phyloP scores from a whole-genome alignment of 2,113 vertebrate species.

The Anser brachyrhynchus region DNA sequence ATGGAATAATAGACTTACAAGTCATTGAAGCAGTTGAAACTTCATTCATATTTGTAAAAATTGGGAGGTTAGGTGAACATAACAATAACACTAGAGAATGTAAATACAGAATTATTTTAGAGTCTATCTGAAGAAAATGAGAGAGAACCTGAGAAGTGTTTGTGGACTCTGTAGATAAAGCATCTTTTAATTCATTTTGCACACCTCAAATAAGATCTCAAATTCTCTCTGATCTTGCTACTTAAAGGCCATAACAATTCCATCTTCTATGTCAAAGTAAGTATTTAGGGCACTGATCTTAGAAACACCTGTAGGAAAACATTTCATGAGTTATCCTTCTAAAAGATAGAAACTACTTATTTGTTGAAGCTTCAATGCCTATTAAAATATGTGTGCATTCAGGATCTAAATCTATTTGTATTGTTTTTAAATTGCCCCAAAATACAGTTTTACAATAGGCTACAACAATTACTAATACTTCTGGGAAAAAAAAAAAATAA shows the following conservation, averaged over 20 bases:
- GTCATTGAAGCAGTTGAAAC: background rate
- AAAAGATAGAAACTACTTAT: background rate
- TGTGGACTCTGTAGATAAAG: background rate
- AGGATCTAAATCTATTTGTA: background rate
- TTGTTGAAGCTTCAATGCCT: slow-evolving; percentile 6
- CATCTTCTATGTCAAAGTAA: background rate
- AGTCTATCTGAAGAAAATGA: background rate
- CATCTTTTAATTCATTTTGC: background rate
- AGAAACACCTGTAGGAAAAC: slow-evolving; percentile 1
- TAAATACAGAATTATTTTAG: background rate
- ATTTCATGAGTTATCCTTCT: background rate
- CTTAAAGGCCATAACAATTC: background rate
- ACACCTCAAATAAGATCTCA: background rate
- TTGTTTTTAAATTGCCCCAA: background rate
- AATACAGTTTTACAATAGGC: background rate
- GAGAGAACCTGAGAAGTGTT: background rate
- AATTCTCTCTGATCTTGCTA: background rate
- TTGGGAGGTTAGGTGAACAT: background rate
- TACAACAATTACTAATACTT: background rate
- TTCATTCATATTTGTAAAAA: background rate
- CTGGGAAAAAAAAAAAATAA: background rate
- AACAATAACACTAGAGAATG: background rate
- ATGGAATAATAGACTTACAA: background rate
- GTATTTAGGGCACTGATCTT: background rate
- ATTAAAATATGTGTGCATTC: background rate